These are phyloP conservation scores for Mesochorus sp. DNA, from an alignment of 2,888 invertebrate genomes.

Conservation along the genomic window DNA sequence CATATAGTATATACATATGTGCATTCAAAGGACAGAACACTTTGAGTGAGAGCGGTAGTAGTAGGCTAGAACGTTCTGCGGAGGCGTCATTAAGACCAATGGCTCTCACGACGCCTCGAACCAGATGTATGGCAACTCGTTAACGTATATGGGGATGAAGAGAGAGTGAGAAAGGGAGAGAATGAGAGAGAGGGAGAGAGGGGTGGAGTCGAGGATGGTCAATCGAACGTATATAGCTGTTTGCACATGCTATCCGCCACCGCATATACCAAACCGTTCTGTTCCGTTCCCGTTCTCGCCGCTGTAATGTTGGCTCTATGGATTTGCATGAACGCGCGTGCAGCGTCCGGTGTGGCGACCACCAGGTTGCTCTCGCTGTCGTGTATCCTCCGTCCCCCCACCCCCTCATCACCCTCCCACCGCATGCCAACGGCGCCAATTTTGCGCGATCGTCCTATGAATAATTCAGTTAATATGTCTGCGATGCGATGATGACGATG, in stretches of 20 bases:
- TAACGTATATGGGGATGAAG: slow-evolving; percentile 17
- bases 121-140: slow-evolving; percentile 51
- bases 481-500: slow-evolving; percentile 48
- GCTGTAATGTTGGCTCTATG: slow-evolving; percentile 7
- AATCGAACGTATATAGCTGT: slow-evolving; percentile 52
- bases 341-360: slow-evolving; percentile 29
- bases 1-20: too few species aligned
- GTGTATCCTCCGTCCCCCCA: neutral
- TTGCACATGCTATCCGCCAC: slow-evolving; percentile 42
- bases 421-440: slow-evolving; percentile 37
- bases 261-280: slow-evolving; percentile 13
- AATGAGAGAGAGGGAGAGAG: neutral
- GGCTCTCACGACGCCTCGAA: slow-evolving; percentile 50
- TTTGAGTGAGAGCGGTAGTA: slow-evolving; percentile 13
- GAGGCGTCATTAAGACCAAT: slow-evolving; percentile 58
- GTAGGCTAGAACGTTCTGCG: slow-evolving; percentile 9
- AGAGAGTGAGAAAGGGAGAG: neutral
- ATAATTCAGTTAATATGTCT: slow-evolving; percentile 59
- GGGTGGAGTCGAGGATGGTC: slow-evolving; percentile 5
- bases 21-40: neutral
- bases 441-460: slow-evolving; percentile 45
- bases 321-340: slow-evolving; percentile 52
- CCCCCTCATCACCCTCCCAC: slow-evolving; percentile 3
- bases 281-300: slow-evolving; percentile 6
- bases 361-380: neutral